Base-by-base conservation (phyloP, 2,797 vertebrate genomes). In the Sebastes steindachneri region DNA sequence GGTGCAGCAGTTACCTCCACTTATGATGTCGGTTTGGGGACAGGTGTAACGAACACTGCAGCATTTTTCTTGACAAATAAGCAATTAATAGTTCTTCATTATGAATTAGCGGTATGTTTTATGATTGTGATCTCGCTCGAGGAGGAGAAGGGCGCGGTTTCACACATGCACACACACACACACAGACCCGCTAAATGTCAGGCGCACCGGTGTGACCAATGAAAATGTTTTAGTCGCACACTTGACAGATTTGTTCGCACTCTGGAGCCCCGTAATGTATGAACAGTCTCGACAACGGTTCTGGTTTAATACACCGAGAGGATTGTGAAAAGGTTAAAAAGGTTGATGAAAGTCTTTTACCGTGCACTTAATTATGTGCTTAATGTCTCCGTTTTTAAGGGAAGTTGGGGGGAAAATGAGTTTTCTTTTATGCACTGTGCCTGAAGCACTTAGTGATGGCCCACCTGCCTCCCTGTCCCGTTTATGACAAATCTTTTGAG, bases 401-500 rank as follows among this genome's bases (percentile, higher is more conserved):
- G 33, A 21, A 21, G 5, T 73, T 59, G 25, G 2, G 35, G 35
- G 25, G 17, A 10, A 35, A 29, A 21, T 41, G 1, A 19, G 25
- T 68, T n/a, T 28, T 78, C 15, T 55, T 77, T 82, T 51, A 35
- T 70, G 51, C 21, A 10, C 29, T 69, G 26, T 2, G 3, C n/a
- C 23, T 60, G 31, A 64, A 60, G 66, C 29, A 14, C 65, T 69
- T 67, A 55, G 26, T 41, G 12, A 60, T 54, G 21, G 51, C 10
- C 29, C 53, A 54, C 58, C 45, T 15, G n/a, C 35, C 58, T 80
- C 23, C 19, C 14, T 41, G 51, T 62, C 59, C 37, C 11, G 23
- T 66, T 86, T 51, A 41, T 86, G 55, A 75, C 45, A 31, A 69
- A 57, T 54, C 21, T 79, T 53, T 82, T 26, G 19, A 29, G 25